phyloP scores from a whole-genome alignment of 2,797 vertebrate species.

The Cirrhinus mrigala region DNA sequence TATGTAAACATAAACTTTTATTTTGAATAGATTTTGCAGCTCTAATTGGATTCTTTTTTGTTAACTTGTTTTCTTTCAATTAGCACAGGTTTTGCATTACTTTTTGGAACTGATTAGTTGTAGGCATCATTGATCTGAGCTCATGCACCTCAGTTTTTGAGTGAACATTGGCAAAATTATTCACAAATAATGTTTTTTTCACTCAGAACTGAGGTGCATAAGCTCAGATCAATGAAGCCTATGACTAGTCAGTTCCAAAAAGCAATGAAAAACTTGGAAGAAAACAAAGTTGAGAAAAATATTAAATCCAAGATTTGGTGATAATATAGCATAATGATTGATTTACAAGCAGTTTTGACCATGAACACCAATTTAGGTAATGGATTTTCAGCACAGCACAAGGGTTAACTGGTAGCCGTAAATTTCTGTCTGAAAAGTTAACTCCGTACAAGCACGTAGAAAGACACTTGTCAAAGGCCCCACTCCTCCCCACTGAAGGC shows the following conservation, averaged over 20 bases:
- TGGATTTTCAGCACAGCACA: background rate
- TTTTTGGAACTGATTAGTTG: background rate
- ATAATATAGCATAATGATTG: background rate
- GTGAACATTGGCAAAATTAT: background rate
- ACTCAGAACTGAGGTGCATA: background rate
- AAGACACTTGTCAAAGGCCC: slow-evolving; percentile 43
- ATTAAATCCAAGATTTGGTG: background rate
- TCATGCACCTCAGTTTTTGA: background rate
- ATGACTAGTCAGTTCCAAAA: background rate
- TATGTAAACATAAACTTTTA: too few species aligned
- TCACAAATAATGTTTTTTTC: background rate
- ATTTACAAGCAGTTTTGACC: background rate
- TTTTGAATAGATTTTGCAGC: too few species aligned
- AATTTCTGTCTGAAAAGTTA: slow-evolving; percentile 37
- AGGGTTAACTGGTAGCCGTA: background rate
- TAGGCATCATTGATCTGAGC: background rate
- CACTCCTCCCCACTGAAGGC: slow-evolving; percentile 57
- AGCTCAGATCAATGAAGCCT: background rate
- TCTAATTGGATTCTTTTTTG: too few species aligned
- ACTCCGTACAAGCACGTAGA: slow-evolving; percentile 28
- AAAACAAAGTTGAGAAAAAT: background rate
- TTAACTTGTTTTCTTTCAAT: background rate
- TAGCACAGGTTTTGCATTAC: background rate
- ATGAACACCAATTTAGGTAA: background rate
- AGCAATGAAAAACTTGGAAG: background rate